Conservation (phyloP, 2,113 vertebrate species). For the Cyanistes caeruleus region DNA sequence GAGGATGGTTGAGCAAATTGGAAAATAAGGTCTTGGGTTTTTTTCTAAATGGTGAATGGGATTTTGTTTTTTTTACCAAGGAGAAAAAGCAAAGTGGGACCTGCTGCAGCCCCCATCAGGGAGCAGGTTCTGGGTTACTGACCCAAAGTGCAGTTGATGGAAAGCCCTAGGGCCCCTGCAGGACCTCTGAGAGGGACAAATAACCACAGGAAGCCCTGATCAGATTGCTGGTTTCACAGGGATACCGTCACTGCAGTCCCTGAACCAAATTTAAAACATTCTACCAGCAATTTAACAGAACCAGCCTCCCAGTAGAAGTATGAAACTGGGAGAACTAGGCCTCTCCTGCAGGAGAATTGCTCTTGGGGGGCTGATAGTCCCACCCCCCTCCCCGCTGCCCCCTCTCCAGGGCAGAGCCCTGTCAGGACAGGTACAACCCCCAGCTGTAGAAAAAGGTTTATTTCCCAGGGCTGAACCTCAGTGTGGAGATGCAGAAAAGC, state of each 20-base stretch:
- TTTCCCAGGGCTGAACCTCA: background rate
- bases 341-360: background rate
- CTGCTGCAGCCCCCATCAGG: accelerated
- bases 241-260: no score
- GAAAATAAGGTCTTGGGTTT: background rate
- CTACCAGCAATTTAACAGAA: background rate
- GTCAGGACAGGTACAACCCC: no score
- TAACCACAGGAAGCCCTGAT: background rate
- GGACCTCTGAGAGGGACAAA: background rate
- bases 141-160: background rate
- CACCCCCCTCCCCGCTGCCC: no score
- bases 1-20: background rate
- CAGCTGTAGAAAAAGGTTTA: background rate
- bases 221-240: background rate
- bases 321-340: background rate
- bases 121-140: background rate
- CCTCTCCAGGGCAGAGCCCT: background rate
- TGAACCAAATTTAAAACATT: background rate
- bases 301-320: background rate
- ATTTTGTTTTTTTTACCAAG: background rate
- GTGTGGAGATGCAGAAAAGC: accelerated
- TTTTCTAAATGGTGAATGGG: background rate
- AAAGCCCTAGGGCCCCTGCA: background rate
- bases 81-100: background rate
- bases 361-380: background rate